Evolutionary conservation across 2,113 vertebrate species (phyloP), one percentile per base, ranked within the genome.

Genomic region (Entosphenus tridentatus): DNA sequence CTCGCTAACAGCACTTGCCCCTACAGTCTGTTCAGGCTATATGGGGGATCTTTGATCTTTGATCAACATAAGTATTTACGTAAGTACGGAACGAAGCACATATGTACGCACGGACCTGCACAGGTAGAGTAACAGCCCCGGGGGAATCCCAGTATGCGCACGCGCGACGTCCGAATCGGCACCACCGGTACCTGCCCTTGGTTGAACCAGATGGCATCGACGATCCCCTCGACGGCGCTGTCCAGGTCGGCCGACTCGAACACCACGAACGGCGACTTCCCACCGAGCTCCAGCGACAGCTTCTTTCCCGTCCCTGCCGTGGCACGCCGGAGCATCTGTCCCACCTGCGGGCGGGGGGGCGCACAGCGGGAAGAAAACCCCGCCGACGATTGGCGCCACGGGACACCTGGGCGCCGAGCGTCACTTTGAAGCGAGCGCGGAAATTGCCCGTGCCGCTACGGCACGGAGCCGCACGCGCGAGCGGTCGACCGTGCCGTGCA

Each of bases 171-270:
- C 39, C 39, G 5, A 39, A 39, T 5, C 39, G 39, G 39, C 39
- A 39, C 39, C 39, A 3, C 39, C 39, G 39, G 39, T 39, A 82
- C 80, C 75, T 11, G 74, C 54, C 74, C 74, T 18, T 72, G 76
- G 74, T 79, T 79, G 1, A 76, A 77, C 79, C 79, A 80, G 71
- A 74, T 71, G 6, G 78, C 76, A 2, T 81, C 79, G 10, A 78
- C 77, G 0, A 79, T 3, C 0, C 77, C 80, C 9, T 80, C 80
- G 56, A 78, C 75, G 0, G 79, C 80, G 0, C 77, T 77, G 65
- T 81, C 80, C 57, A 80, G 8, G 2, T 82, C 80, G 0, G 79
- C 78, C 0, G 74, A 72, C 55, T 81, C 80, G 0, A 70, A 76
- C 57, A 82, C 69, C 56, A 82, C 70, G 72, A 77, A 72, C 39